phyloP scores from a whole-genome alignment of 2,113 vertebrate species.

The Engraulis encrasicolus region DNA sequence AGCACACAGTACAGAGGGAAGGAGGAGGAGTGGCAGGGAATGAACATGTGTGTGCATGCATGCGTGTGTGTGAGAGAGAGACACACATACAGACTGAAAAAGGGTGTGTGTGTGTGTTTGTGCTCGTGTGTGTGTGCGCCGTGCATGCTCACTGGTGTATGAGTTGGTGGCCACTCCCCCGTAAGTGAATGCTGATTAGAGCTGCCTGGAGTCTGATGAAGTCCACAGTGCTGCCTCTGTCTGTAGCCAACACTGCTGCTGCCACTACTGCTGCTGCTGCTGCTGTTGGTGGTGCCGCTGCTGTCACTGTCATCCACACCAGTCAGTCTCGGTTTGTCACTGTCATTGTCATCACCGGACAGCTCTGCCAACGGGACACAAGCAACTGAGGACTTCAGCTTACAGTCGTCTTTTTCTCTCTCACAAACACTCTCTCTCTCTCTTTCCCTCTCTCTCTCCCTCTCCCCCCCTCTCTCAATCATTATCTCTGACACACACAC shows the following conservation, averaged over 20 bases:
- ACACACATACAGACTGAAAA: constrained; percentile 53
- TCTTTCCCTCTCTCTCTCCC: too few relatives aligned
- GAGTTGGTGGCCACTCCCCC: not conserved
- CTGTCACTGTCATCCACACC: constrained; percentile 65
- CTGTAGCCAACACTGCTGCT: too few relatives aligned
- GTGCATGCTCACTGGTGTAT: not conserved
- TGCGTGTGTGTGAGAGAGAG: constrained; percentile 45
- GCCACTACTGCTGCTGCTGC: not conserved
- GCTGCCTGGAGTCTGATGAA: constrained; percentile 75
- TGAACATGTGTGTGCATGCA: constrained; percentile 39
- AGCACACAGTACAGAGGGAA: constrained; percentile 41
- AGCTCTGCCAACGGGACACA: not conserved
- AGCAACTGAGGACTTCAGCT: not conserved
- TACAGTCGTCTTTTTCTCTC: too few relatives aligned
- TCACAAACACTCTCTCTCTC: too few relatives aligned
- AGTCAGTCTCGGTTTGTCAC: not conserved
- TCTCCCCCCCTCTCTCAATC: too few relatives aligned
- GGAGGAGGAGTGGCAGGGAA: constrained; percentile 27
- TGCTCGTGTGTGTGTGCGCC: not conserved
- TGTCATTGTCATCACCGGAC: too few relatives aligned
- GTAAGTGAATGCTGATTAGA: constrained; percentile 62
- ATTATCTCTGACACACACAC: too few relatives aligned
- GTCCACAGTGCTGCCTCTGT: constrained; percentile 57
- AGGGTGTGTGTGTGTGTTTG: constrained; percentile 40
- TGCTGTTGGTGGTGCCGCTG: constrained; percentile 39